These are phyloP conservation scores for Dissostichus mawsoni DNA, from an alignment of 2,113 vertebrate genomes.

Conservation along the genomic window DNA sequence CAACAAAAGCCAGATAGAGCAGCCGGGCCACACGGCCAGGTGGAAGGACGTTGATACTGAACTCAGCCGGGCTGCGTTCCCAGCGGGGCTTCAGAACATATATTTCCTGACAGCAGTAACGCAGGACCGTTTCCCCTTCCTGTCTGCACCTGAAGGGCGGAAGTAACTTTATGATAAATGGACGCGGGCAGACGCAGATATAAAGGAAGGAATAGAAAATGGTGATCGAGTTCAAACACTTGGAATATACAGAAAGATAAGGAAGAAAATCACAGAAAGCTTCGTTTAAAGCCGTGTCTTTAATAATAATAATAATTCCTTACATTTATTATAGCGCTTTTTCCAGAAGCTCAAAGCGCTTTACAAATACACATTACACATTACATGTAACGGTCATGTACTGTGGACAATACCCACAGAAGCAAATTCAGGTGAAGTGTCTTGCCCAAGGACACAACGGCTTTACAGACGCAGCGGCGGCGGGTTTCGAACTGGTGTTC, in stretches of 20 bases:
- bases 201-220: not conserved
- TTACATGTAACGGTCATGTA: too few species aligned
- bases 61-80: not conserved
- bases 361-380: too few species aligned
- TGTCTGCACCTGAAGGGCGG: not conserved
- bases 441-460: too few species aligned
- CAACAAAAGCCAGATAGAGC: slow-evolving; percentile 15
- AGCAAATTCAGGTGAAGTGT: too few species aligned
- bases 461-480: too few species aligned
- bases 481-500: too few species aligned
- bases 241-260: not conserved
- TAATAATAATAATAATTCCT: too few species aligned
- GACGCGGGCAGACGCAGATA: not conserved
- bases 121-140: not conserved
- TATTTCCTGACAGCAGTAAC: slow-evolving; percentile 8
- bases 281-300: not conserved
- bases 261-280: not conserved
- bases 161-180: slow-evolving; percentile 13
- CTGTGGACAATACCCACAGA: too few species aligned
- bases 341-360: too few species aligned
- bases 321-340: too few species aligned
- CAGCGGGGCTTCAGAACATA: slow-evolving; percentile 4
- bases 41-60: slow-evolving; percentile 9
- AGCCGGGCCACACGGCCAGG: not conserved
- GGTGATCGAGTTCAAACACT: not conserved